phyloP scores from a whole-genome alignment of 2,888 invertebrate genomes.

The Andrena fulva region DNA sequence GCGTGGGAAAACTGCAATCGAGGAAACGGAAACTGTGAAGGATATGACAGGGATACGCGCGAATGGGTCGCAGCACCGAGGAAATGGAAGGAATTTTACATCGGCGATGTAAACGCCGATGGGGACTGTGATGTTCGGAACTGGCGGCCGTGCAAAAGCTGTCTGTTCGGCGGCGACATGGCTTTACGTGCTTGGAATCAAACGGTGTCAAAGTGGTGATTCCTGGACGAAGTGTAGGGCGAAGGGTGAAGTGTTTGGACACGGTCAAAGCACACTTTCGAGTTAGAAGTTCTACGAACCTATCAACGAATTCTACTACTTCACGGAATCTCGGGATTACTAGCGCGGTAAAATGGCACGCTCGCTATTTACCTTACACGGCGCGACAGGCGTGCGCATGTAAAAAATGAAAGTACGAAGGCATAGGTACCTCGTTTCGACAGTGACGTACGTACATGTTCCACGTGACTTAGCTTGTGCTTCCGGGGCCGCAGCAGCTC shows the following conservation, averaged over 20 bases:
- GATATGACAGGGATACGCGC: conserved; percentile 9
- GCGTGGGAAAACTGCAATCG: conserved; percentile 5
- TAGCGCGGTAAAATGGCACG: too few species aligned
- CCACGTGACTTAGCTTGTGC: conserved; percentile 7
- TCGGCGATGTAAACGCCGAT: conserved; percentile 23
- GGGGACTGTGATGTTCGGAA: conserved; percentile 6
- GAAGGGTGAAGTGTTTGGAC: background rate
- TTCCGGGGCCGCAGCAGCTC: conserved; percentile 10
- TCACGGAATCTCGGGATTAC: too few species aligned
- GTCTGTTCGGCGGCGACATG: background rate
- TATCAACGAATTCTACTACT: too few species aligned
- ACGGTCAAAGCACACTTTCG: conserved; percentile 17
- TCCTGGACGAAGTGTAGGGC: background rate
- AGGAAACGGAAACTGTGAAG: background rate
- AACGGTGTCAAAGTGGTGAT: conserved; percentile 3
- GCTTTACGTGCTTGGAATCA: conserved; percentile 32
- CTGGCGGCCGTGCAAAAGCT: conserved; percentile 3
- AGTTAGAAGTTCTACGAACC: background rate
- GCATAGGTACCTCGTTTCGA: background rate
- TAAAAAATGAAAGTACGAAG: background rate
- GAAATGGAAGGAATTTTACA: conserved; percentile 42
- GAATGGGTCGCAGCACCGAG: background rate
- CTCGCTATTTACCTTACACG: background rate
- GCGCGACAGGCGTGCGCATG: background rate
- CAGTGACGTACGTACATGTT: conserved; percentile 27